Conservation (phyloP, 2,888 invertebrate genomes). For the Cotesia congregata region DNA sequence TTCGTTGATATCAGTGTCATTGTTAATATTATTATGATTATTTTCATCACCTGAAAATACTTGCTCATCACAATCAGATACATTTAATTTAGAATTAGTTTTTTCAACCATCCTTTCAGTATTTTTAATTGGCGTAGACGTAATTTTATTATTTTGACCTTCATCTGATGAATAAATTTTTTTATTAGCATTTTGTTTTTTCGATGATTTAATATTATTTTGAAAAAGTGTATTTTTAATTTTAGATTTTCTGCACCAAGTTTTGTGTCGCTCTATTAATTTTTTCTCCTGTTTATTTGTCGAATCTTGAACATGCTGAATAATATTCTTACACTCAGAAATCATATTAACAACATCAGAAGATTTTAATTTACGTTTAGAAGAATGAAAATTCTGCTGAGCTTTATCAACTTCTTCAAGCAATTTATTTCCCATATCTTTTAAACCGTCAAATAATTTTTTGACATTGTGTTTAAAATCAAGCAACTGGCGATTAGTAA, state of each 20-base stretch:
- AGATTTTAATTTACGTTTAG: conserved; percentile 42
- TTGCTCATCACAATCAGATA: conserved; percentile 58
- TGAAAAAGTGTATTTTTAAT: conserved; percentile 31
- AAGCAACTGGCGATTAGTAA: not conserved
- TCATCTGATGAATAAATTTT: no score
- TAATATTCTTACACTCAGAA: conserved; percentile 44
- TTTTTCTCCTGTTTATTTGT: conserved; percentile 45
- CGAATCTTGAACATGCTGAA: conserved; percentile 39
- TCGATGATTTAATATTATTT: not conserved
- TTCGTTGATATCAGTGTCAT: not conserved
- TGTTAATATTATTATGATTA: not conserved
- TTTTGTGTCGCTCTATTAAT: conserved; percentile 47
- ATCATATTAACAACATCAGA: conserved; percentile 47
- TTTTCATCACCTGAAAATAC: conserved; percentile 56
- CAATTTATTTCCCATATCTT: conserved; percentile 11
- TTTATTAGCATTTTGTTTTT: no score
- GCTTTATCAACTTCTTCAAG: conserved; percentile 45
- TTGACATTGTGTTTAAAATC: not conserved
- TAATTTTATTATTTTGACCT: not conserved
- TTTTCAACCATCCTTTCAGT: not conserved
- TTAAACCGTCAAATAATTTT: not conserved
- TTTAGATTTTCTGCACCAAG: conserved; percentile 49
- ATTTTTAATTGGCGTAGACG: not conserved
- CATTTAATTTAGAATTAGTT: conserved; percentile 26
- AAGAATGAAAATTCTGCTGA: conserved; percentile 40